phyloP scores from a whole-genome alignment of 2,113 vertebrate species.

The Bothrops jararaca region DNA sequence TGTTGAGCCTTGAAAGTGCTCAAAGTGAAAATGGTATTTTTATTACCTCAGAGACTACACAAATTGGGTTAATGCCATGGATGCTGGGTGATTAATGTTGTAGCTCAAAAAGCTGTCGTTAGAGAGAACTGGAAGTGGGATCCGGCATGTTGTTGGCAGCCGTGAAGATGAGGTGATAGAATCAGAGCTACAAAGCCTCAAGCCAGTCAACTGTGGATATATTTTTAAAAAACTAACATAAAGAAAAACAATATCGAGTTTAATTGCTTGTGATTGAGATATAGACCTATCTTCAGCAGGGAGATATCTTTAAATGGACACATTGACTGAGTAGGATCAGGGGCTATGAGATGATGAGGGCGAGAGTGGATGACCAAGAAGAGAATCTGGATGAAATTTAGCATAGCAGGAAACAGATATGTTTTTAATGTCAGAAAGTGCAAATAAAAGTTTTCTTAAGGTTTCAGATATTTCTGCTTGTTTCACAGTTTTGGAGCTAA shows the following conservation, averaged over 20 bases:
- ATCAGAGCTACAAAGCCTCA: background rate
- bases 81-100: constrained; percentile 24
- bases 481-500: background rate
- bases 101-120: constrained; percentile 37
- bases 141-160: constrained; percentile 1
- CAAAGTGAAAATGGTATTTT: constrained; percentile 36
- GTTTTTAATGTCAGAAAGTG: background rate
- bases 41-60: constrained; percentile 26
- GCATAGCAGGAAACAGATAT: background rate
- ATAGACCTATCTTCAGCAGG: background rate
- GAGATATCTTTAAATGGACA: background rate
- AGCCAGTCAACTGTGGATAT: background rate
- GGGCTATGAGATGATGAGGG: background rate
- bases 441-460: background rate
- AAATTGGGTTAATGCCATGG: constrained; percentile 12
- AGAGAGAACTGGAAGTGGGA: constrained; percentile 16
- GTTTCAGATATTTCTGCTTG: too few species aligned
- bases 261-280: background rate
- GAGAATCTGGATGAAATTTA: background rate
- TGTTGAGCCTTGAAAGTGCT: constrained; percentile 31
- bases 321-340: background rate
- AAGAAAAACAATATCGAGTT: background rate
- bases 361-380: background rate
- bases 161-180: background rate
- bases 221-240: background rate